Evolutionary conservation across 2,113 vertebrate species (phyloP), one percentile per base, ranked within the genome.

Genomic region (Ptychochromis oligacanthus): DNA sequence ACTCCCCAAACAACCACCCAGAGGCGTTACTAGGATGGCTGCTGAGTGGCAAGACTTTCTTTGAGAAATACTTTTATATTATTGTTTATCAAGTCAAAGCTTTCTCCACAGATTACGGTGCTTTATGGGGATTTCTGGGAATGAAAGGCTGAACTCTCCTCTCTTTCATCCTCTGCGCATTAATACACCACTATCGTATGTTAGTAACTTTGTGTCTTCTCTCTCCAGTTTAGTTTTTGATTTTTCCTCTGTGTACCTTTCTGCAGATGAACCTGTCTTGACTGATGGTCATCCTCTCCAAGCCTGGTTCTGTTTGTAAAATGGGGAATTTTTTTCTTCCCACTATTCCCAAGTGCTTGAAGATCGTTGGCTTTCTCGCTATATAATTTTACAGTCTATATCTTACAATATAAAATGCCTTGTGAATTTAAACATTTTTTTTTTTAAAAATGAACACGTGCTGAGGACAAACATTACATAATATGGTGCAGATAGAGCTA

Each of bases 381-480:
- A 24, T 17, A 43, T 9, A 43, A 40, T 43, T 65, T 13, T 43
- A 17, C 38, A 3, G 15, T 65, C 43, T 43, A n/a, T 26, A 26
- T 65, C 61, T 64, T 24, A 24, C 3, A 1, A 43, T 65, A 24
- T 0, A 9, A 65, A 0, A 9, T 18, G 26, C 14, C 0, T 22
- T 67, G 22, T 3, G 0, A 2, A 36, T 22, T 13, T 65, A 65
- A 43, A 0, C n/a, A n/a, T n/a, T n/a, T n/a, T n/a, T n/a, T n/a
- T n/a, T n/a, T n/a, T n/a, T 17, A 10, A 1, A 31, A 22, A 24
- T 0, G 4, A 46, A 46, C 5, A 38, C 22, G 43, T 26, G 38
- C n/a, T 18, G 38, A 65, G 62, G 62, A 43, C 61, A 64, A 46
- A 0, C 38, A 26, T 11, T 38, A 22, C 14, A 46, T 26, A 4